Conservation (phyloP, 2,888 invertebrate species). For the Nipponacmea schrenckii region DNA sequence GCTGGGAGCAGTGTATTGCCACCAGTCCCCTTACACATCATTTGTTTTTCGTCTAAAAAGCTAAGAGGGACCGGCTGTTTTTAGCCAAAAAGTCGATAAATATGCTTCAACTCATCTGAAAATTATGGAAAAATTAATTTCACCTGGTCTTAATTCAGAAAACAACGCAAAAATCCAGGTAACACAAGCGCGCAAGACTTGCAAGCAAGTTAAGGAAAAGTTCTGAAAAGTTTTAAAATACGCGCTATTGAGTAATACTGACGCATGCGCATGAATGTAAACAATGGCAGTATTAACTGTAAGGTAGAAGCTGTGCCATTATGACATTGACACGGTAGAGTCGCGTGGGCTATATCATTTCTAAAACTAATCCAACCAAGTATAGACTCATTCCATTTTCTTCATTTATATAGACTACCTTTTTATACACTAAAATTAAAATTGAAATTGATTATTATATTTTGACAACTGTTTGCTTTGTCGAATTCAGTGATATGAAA, state of each 20-base stretch:
- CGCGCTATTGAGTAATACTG: constrained; percentile 22
- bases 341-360: constrained; percentile 3
- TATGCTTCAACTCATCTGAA: constrained; percentile 25
- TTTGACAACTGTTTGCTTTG: too few relatives aligned
- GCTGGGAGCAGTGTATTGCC: constrained; percentile 23
- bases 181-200: constrained; percentile 15
- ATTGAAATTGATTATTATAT: too few relatives aligned
- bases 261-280: constrained; percentile 30
- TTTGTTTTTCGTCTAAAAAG: constrained; percentile 15
- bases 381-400: too few relatives aligned
- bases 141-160: constrained; percentile 13
- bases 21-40: constrained; percentile 10
- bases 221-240: constrained; percentile 26
- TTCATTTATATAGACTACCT: too few relatives aligned
- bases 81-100: constrained; percentile 24
- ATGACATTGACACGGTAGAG: constrained; percentile 1
- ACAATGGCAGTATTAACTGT: constrained; percentile 18
- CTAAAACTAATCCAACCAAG: too few relatives aligned
- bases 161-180: constrained; percentile 17
- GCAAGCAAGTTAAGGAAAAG: constrained; percentile 10
- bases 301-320: constrained; percentile 9
- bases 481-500: too few relatives aligned
- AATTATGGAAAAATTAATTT: constrained; percentile 19
- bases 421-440: too few relatives aligned
- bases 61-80: constrained; percentile 14